Evolutionary conservation across 2,888 invertebrate genomes (phyloP).

Genomic region (Hirtodrosophila histrioides): DNA sequence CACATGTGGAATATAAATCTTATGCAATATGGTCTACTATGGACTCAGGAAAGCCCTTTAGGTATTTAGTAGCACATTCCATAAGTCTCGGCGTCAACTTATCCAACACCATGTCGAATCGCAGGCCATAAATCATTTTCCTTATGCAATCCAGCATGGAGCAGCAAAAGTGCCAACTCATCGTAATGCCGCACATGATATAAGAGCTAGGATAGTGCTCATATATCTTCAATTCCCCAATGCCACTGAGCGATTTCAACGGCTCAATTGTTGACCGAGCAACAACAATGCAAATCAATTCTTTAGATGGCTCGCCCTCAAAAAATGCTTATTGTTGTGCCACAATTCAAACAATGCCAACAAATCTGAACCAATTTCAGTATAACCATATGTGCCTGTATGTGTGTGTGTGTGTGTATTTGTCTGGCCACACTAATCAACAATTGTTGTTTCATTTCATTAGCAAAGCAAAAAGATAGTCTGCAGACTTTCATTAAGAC

Average conservation of each 20-base stretch:
- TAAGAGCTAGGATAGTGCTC: constrained; percentile 27
- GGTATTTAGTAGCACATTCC: constrained; percentile 52
- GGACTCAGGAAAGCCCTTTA: constrained; percentile 14
- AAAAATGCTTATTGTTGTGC: constrained; percentile 41
- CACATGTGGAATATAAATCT: too few species aligned
- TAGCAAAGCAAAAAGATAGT: constrained; percentile 60
- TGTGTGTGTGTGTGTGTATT: constrained; percentile 16
- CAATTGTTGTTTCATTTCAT: constrained; percentile 65
- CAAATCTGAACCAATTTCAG: constrained; percentile 48
- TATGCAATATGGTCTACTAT: too few species aligned
- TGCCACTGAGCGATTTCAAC: constrained; percentile 51
- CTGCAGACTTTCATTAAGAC: constrained; percentile 66
- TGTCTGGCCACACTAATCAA: constrained; percentile 41
- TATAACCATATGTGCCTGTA: constrained; percentile 6
- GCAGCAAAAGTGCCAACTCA: constrained; percentile 58
- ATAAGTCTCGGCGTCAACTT: constrained; percentile 63
- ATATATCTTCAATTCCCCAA: constrained; percentile 21
- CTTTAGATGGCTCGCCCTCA: constrained; percentile 53
- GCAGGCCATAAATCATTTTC: constrained; percentile 68
- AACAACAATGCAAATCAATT: constrained; percentile 73
- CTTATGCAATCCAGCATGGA: constrained; percentile 64
- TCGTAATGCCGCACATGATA: constrained; percentile 56
- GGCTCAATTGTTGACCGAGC: constrained; percentile 64
- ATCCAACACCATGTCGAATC: constrained; percentile 52
- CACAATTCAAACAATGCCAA: constrained; percentile 52